Evolutionary conservation across 1,140 invertebrate genomes (phyloP).

Genomic region (Drosophila navojoa): DNA sequence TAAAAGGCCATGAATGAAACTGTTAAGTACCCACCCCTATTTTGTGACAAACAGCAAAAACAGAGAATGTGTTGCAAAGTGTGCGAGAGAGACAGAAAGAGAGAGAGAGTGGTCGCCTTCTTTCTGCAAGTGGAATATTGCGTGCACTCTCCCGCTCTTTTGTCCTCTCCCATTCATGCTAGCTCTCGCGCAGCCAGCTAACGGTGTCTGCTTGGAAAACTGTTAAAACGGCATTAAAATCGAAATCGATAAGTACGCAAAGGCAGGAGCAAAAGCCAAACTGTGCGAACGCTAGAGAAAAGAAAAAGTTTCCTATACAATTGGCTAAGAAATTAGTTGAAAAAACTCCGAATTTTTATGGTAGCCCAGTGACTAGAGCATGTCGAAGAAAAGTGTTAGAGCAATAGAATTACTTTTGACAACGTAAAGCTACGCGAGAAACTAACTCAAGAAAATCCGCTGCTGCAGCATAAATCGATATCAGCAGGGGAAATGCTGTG

Average conservation of each 20-base stretch:
- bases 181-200: slow-evolving; percentile 43
- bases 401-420: slow-evolving; percentile 23
- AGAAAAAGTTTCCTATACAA: slow-evolving; percentile 35
- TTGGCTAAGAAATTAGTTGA: slow-evolving; percentile 15
- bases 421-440: slow-evolving; percentile 32
- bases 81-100: too few species aligned
- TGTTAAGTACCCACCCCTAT: slow-evolving; percentile 26
- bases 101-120: too few species aligned
- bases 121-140: too few species aligned
- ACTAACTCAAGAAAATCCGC: slow-evolving; percentile 4
- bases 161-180: not conserved
- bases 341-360: slow-evolving; percentile 12
- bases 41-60: not conserved
- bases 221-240: slow-evolving; percentile 67
- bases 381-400: slow-evolving; percentile 82
- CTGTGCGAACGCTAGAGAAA: slow-evolving; percentile 35
- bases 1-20: slow-evolving; percentile 62
- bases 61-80: not conserved
- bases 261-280: slow-evolving; percentile 9
- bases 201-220: slow-evolving; percentile 55
- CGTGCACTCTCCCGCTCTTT: slow-evolving; percentile 5
- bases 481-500: slow-evolving; percentile 20
- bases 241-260: slow-evolving; percentile 82
- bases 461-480: slow-evolving; percentile 41
- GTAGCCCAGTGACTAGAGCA: slow-evolving; percentile 20